These are phyloP conservation scores for Drosophila mayaguana DNA, from an alignment of 2,888 invertebrate genomes.

Conservation along the genomic window DNA sequence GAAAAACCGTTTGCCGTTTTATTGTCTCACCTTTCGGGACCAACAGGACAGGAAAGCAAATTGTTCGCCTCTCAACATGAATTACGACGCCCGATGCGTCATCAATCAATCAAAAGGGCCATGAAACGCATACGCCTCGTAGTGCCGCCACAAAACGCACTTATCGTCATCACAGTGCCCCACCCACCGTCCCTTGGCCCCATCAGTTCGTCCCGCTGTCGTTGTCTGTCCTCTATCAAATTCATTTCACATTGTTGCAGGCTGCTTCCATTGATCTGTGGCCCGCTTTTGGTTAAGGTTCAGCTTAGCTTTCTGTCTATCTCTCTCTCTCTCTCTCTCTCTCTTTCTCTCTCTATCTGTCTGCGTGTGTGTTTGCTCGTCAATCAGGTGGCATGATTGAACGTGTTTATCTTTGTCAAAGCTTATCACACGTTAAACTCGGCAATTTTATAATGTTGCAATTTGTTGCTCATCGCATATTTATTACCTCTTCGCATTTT, in stretches of 20 bases:
- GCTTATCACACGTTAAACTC: conserved; percentile 57
- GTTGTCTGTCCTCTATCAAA: conserved; percentile 38
- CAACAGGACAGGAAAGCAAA: conserved; percentile 44
- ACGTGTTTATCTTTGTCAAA: conserved; percentile 66
- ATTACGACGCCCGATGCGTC: conserved; percentile 74
- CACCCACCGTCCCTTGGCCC: not conserved
- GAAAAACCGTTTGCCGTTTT: conserved; percentile 52
- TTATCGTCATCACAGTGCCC: conserved; percentile 45
- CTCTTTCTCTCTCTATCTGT: not conserved
- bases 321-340: not conserved
- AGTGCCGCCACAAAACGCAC: conserved; percentile 51
- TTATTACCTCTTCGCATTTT: conserved; percentile 35
- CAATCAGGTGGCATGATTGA: conserved; percentile 64
- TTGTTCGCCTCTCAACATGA: conserved; percentile 74
- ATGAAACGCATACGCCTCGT: conserved; percentile 63
- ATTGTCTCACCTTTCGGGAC: conserved; percentile 68
- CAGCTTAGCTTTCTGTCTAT: conserved; percentile 16
- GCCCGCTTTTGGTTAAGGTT: conserved; percentile 27
- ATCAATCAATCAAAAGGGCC: conserved; percentile 71
- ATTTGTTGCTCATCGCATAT: conserved; percentile 50
- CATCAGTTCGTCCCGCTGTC: conserved; percentile 3
- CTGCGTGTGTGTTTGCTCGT: conserved; percentile 42
- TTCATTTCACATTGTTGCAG: conserved; percentile 34
- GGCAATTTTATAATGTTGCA: conserved; percentile 53
- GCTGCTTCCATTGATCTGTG: conserved; percentile 62